These are phyloP conservation scores for Parauchenoglanis punctatus DNA, from an alignment of 2,797 vertebrate species.

Conservation along the genomic window DNA sequence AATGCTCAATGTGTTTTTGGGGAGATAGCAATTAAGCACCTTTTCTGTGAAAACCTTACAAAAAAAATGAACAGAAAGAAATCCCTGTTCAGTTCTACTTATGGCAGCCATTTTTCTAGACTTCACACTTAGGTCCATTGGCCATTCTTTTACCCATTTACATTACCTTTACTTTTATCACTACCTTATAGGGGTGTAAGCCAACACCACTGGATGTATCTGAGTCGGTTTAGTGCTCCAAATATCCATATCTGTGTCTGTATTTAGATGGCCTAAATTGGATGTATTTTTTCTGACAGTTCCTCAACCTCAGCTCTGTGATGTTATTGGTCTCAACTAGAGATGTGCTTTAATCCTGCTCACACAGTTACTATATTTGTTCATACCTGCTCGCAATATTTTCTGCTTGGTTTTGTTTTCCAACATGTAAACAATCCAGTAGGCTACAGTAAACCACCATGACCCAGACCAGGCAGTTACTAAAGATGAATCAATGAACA, in stretches of 20 bases:
- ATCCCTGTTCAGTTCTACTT: constrained; percentile 19
- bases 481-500: neutral
- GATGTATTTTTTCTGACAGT: neutral
- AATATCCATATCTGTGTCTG: neutral
- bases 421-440: neutral
- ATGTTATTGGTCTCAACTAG: neutral
- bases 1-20: constrained; percentile 57
- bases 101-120: constrained; percentile 17
- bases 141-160: constrained; percentile 19
- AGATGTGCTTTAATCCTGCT: neutral
- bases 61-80: constrained; percentile 36
- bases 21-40: constrained; percentile 59
- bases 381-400: neutral
- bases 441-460: neutral
- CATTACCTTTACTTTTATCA: neutral
- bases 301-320: neutral
- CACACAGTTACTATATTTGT: neutral
- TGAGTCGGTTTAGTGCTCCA: neutral
- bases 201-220: neutral
- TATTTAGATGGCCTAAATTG: neutral
- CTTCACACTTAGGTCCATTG: neutral
- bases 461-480: neutral
- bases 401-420: neutral
- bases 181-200: neutral
- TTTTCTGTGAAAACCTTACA: constrained; percentile 26